These are phyloP conservation scores for Aromia moschata DNA, from an alignment of 2,888 invertebrate genomes.

Conservation along the genomic window DNA sequence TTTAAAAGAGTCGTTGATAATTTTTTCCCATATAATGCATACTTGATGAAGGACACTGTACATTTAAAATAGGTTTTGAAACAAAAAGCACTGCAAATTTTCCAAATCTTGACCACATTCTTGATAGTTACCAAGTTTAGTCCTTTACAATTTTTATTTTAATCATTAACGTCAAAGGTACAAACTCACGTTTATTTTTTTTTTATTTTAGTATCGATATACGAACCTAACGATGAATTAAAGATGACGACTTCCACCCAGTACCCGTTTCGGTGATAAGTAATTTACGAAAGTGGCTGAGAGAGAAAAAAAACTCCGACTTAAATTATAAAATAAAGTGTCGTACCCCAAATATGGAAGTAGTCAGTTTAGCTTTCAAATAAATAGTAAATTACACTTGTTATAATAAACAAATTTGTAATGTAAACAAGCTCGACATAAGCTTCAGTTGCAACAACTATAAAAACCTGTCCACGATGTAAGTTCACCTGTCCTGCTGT, in stretches of 20 bases:
- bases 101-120: too few relatives aligned
- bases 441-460: slow-evolving; percentile 18
- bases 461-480: slow-evolving; percentile 28
- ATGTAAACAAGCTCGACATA: slow-evolving; percentile 26
- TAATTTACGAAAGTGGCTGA: background rate
- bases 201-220: too few relatives aligned
- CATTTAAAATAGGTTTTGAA: too few relatives aligned
- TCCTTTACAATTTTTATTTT: too few relatives aligned
- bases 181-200: too few relatives aligned
- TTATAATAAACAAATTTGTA: slow-evolving; percentile 31
- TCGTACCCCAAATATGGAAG: slow-evolving; percentile 12
- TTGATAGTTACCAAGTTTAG: too few relatives aligned
- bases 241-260: background rate
- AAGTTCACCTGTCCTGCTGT: slow-evolving; percentile 27
- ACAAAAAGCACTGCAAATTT: too few relatives aligned
- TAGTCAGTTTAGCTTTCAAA: slow-evolving; percentile 4
- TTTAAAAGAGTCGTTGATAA: too few relatives aligned
- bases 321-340: slow-evolving; percentile 6
- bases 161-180: too few relatives aligned
- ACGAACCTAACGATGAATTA: too few relatives aligned
- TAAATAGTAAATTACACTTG: slow-evolving; percentile 21
- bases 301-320: background rate
- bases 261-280: background rate
- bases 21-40: too few relatives aligned
- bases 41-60: too few relatives aligned